phyloP scores from a whole-genome alignment of 2,113 vertebrate species.

The Phyllostomus hastatus region DNA sequence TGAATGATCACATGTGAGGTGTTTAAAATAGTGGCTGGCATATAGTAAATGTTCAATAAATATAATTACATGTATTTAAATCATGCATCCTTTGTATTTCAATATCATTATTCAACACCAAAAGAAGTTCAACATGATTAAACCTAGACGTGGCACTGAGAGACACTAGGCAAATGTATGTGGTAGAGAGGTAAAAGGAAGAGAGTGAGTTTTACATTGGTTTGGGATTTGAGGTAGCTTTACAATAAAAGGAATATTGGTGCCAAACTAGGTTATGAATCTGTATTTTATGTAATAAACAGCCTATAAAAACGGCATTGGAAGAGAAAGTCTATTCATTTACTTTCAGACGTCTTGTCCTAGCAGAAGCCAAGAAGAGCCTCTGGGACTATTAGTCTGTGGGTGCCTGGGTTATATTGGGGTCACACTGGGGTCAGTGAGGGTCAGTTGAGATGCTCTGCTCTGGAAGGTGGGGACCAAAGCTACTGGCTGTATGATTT shows the following conservation, averaged over 20 bases:
- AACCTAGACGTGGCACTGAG: neutral
- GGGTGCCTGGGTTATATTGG: neutral
- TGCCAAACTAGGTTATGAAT: neutral
- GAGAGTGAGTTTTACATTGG: neutral
- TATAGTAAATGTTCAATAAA: neutral
- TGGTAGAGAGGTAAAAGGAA: neutral
- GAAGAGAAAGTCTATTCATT: neutral
- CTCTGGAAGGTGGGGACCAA: neutral
- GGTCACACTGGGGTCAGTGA: neutral
- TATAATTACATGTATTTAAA: neutral
- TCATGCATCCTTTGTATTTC: neutral
- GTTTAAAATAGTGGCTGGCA: neutral
- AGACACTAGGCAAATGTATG: neutral
- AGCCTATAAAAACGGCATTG: neutral
- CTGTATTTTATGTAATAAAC: constrained; percentile 21
- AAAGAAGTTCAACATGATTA: neutral
- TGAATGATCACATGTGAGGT: neutral
- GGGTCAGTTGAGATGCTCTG: neutral
- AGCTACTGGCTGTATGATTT: neutral
- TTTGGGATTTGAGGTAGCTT: neutral
- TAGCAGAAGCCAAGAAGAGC: neutral
- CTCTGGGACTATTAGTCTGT: neutral
- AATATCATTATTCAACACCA: neutral
- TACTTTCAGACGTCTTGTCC: neutral
- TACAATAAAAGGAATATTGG: neutral